Percentiles rank a stretch among this genome's conserved stretches.
Evolutionary conservation across 2,888 invertebrate species (phyloP).

Genomic region (Hymenopus coronatus): DNA sequence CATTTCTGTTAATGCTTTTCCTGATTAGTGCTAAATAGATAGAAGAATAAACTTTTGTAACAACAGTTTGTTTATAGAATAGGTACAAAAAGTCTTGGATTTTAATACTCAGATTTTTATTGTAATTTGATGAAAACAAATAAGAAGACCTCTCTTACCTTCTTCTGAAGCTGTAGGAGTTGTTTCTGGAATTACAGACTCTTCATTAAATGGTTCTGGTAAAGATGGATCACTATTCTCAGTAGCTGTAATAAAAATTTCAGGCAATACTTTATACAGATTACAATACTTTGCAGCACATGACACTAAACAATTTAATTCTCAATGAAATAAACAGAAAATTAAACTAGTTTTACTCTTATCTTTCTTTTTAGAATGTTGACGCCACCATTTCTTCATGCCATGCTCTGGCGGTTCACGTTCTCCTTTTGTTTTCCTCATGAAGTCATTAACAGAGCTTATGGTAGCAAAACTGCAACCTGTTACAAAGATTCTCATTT

Average conservation of each 20-base stretch:
- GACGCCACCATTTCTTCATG: conserved; percentile 31
- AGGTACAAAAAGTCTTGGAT: too few species aligned
- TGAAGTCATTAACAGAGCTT: conserved; percentile 31
- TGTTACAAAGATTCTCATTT: background rate
- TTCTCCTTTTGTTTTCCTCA: conserved; percentile 29
- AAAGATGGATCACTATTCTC: background rate
- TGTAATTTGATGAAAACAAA: too few species aligned
- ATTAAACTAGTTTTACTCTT: background rate
- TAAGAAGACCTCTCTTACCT: background rate
- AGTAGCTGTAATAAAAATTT: background rate
- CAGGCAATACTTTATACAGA: background rate
- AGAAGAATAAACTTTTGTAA: too few species aligned
- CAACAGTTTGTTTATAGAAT: too few species aligned
- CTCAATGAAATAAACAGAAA: background rate
- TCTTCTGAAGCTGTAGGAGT: background rate
- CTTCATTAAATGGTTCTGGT: background rate
- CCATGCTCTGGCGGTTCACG: conserved; percentile 35
- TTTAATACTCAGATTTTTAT: too few species aligned
- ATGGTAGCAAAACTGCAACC: conserved; percentile 33
- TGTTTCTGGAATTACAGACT: background rate
- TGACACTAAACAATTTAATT: background rate
- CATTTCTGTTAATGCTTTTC: too few species aligned
- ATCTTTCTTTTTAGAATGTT: conserved; percentile 14
- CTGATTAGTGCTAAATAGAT: too few species aligned
- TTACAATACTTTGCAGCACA: background rate